Base-by-base conservation (phyloP, 2,888 invertebrate species). In the Alcis repandata region DNA sequence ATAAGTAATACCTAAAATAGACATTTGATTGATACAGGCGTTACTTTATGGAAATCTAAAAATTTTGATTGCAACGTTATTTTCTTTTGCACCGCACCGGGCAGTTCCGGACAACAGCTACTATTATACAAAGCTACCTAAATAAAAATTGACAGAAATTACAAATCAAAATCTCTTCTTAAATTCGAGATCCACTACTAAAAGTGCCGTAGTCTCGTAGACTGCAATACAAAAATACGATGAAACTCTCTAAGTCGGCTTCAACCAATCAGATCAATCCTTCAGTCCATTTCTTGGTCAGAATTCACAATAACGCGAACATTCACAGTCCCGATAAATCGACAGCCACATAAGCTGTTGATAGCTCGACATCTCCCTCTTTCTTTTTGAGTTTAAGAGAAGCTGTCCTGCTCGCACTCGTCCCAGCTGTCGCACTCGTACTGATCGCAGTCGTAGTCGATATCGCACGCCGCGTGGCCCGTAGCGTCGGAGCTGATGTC, bases 341-440 rank as follows among this genome's bases (percentile, higher is more conserved):
- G 27, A 27, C n/a, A n/a, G n/a, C 27, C 27, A 27, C 27, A 27
- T 27, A 4, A 27, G 27, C 27, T 27, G 27, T 3, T 3, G 17
- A 9, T 19, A 10, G 11, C 10, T 17, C 10, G 41, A 11, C 17
- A 9, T 43, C 19, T 46, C 13, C 22, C n/a, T 27, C 22, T 46
- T 13, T n/a, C 43, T 43, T 2, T 0, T n/a, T 15, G 17, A 38
- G n/a, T 40, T 7, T 91, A 93, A 0, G 93, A 94, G 84, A 94
- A 93, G 87, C 94, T 93, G 76, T 94, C 94, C 82, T 93, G 93
- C 79, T 94, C 94, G 79, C 93, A 93, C 84, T 94, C 93, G 79
- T 94, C 94, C 94, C 94, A 94, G 83, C 92, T 92, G 79, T 94
- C 93, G 77, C 91, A 92, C 63, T 92, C 92, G 82, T 92, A 92